These are phyloP conservation scores for Agriopis aurantiaria DNA, from an alignment of 2,888 invertebrate species.

Conservation along the genomic window DNA sequence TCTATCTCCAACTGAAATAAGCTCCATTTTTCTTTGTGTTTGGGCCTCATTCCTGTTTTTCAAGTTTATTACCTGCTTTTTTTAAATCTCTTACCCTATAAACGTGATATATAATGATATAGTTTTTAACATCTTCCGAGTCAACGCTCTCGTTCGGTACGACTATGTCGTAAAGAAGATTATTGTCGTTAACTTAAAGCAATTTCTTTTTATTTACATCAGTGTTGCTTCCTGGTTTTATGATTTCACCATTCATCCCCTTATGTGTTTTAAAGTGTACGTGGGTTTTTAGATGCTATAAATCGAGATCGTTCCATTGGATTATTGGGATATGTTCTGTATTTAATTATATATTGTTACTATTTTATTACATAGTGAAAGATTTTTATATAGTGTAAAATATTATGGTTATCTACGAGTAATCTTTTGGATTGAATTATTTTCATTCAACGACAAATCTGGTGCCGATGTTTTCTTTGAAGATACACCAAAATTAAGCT, in stretches of 20 bases:
- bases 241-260: slow-evolving; percentile 36
- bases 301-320: not conserved
- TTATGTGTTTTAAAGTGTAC: slow-evolving; percentile 35
- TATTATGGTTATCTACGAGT: no score
- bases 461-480: slow-evolving; percentile 4
- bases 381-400: no score
- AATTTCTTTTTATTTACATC: slow-evolving; percentile 67
- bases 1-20: not conserved
- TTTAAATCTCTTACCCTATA: slow-evolving; percentile 33
- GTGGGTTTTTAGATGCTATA: not conserved
- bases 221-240: slow-evolving; percentile 63
- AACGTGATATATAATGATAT: slow-evolving; percentile 42
- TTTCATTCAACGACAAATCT: not conserved
- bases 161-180: slow-evolving; percentile 68
- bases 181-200: slow-evolving; percentile 68
- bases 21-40: not conserved
- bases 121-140: slow-evolving; percentile 48
- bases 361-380: no score
- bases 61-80: slow-evolving; percentile 4
- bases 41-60: not conserved
- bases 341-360: not conserved
- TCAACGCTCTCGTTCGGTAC: slow-evolving; percentile 59
- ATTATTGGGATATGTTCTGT: not conserved
- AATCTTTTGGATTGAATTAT: not conserved
- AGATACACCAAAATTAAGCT: not conserved